Percentiles rank a stretch among this genome's conserved stretches.
Conservation (phyloP, 2,113 vertebrate species). For the Ceuthmochares aereus region DNA sequence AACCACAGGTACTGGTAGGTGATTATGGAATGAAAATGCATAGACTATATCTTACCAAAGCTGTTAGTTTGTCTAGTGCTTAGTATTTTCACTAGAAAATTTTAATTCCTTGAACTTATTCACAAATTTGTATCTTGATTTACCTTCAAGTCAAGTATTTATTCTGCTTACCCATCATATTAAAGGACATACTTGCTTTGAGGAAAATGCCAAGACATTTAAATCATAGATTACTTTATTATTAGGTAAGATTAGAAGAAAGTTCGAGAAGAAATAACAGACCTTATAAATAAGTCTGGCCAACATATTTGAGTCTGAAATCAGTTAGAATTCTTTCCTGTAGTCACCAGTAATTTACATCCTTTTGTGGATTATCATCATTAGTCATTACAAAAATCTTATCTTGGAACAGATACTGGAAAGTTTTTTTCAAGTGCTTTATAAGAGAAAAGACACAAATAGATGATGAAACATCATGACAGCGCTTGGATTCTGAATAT, state of each 20-base stretch:
- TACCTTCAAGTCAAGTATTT: not conserved
- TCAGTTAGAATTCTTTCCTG: not conserved
- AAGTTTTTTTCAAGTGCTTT: not conserved
- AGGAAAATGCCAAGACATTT: not conserved
- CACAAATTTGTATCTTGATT: not conserved
- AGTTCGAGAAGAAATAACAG: not conserved
- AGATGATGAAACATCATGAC: not conserved
- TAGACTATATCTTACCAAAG: not conserved
- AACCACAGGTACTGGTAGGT: not conserved
- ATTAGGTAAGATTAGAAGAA: not conserved
- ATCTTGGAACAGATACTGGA: not conserved
- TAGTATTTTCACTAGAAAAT: not conserved
- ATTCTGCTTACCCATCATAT: conserved; percentile 14
- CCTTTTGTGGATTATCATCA: not conserved
- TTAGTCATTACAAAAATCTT: not conserved
- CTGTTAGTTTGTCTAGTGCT: not conserved
- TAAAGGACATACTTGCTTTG: not conserved
- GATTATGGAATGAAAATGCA: not conserved
- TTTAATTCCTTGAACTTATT: not conserved
- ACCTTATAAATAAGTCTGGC: not conserved
- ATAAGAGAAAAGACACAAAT: not conserved
- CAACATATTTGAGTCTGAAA: not conserved
- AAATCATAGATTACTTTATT: conserved; percentile 19
- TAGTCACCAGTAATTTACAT: not conserved
- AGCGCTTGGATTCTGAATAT: not conserved